These are phyloP conservation scores for Macroteleia sp. DNA, from an alignment of 2,888 invertebrate species.

Conservation along the genomic window DNA sequence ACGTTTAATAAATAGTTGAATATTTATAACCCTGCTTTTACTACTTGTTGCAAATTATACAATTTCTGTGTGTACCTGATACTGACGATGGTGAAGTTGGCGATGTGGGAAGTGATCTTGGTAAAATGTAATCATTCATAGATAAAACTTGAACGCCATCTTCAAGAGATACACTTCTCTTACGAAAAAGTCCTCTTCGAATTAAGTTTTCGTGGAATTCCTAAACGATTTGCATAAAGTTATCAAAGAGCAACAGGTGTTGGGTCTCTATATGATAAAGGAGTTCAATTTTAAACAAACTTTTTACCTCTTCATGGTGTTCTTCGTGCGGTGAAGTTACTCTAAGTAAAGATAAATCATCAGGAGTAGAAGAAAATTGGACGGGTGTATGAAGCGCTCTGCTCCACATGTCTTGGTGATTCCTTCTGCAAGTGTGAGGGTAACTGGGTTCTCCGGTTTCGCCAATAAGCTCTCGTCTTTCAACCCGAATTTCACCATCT, in stretches of 20 bases:
- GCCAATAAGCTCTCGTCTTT: slow-evolving; percentile 82
- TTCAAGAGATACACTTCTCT: slow-evolving; percentile 90
- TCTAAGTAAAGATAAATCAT: slow-evolving; percentile 79
- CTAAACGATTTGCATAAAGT: slow-evolving; percentile 76
- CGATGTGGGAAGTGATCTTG: slow-evolving; percentile 88
- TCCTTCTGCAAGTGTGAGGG: slow-evolving; percentile 81
- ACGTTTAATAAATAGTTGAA: slow-evolving; percentile 8
- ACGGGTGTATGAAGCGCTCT: slow-evolving; percentile 77
- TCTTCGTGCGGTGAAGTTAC: slow-evolving; percentile 76
- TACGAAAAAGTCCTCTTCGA: slow-evolving; percentile 90
- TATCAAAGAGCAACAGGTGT: not conserved
- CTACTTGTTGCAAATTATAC: no score
- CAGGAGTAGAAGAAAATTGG: slow-evolving; percentile 82
- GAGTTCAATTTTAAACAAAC: not conserved
- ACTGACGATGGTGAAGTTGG: slow-evolving; percentile 84
- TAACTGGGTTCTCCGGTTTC: slow-evolving; percentile 83
- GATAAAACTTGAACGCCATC: slow-evolving; percentile 84
- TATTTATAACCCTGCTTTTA: no score
- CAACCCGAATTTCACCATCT: slow-evolving; percentile 90
- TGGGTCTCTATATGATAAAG: no score
- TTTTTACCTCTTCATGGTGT: slow-evolving; percentile 78
- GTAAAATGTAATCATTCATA: slow-evolving; percentile 82
- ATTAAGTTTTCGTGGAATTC: slow-evolving; percentile 93
- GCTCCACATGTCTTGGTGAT: slow-evolving; percentile 81
- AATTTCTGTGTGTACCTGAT: slow-evolving; percentile 68